phyloP scores from a whole-genome alignment of 2,113 vertebrate genomes.

The Gavialis gangeticus region DNA sequence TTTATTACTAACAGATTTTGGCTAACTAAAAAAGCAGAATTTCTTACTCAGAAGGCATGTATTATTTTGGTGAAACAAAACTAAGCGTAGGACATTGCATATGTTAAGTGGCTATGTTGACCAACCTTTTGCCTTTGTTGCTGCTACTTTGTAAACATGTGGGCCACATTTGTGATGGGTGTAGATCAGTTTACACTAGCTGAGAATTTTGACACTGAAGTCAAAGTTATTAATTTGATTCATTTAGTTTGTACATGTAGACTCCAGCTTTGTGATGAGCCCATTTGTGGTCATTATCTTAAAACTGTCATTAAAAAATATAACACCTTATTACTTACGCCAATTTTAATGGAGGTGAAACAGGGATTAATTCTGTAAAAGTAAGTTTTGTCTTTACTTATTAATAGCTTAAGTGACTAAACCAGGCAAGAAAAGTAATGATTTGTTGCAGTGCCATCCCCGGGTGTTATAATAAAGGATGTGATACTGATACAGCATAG shows the following conservation, averaged over 20 bases:
- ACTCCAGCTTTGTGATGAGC: not conserved
- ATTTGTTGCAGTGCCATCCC: conserved; percentile 54
- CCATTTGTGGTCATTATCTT: conserved; percentile 2
- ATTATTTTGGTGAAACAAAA: conserved; percentile 29
- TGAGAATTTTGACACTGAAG: not conserved
- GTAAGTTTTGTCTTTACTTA: conserved; percentile 32
- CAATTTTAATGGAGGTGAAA: not conserved
- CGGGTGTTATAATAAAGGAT: conserved; percentile 73
- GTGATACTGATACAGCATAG: conserved; percentile 69
- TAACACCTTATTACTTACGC: not conserved
- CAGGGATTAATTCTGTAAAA: not conserved
- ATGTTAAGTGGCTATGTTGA: conserved; percentile 16
- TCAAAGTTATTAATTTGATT: not conserved
- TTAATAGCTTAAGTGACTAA: conserved; percentile 44
- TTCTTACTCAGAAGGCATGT: conserved; percentile 39
- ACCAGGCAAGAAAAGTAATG: conserved; percentile 33
- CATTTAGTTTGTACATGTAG: not conserved
- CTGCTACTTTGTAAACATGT: fast-evolving
- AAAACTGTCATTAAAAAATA: conserved; percentile 49
- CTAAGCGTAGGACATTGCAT: not conserved
- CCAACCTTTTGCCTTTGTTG: not conserved
- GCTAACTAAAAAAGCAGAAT: conserved; percentile 16
- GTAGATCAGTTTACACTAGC: not conserved
- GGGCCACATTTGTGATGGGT: not conserved
- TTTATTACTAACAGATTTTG: conserved; percentile 68